A percentile compares a stretch with the other conserved stretches of the same genome.
These are phyloP conservation scores for Syncerus caffer DNA, from an alignment of 2,797 vertebrate species.

Conservation along the genomic window DNA sequence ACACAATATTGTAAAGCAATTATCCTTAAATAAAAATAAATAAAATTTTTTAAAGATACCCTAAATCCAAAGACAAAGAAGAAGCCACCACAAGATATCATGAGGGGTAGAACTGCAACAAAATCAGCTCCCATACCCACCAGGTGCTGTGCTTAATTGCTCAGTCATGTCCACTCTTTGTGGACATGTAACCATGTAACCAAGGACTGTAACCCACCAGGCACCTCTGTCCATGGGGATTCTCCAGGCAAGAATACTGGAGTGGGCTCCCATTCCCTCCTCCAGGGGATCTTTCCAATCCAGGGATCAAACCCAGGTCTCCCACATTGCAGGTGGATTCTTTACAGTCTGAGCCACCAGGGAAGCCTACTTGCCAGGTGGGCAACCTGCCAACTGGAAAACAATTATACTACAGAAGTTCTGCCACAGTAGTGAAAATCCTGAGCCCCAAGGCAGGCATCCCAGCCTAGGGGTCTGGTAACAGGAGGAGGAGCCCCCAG, in stretches of 20 bases:
- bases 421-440: not conserved
- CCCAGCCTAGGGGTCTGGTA: not conserved
- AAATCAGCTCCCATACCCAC: not conserved
- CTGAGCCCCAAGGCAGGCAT: not conserved
- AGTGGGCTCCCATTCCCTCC: not conserved
- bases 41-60: not conserved
- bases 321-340: not conserved
- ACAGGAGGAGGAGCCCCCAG: not conserved
- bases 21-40: not conserved
- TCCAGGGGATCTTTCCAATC: not conserved
- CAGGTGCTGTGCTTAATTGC: not conserved
- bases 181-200: not conserved
- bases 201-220: not conserved
- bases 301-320: not conserved
- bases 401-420: not conserved
- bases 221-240: not conserved
- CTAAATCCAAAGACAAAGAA: not conserved
- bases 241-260: not conserved
- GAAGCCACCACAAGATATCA: not conserved
- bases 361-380: not conserved
- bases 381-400: not conserved
- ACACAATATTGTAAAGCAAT: not conserved
- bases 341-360: not conserved
- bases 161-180: not conserved
- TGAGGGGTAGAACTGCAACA: not conserved